phyloP scores from a whole-genome alignment of 2,888 invertebrate species.

The Parnassius apollo region DNA sequence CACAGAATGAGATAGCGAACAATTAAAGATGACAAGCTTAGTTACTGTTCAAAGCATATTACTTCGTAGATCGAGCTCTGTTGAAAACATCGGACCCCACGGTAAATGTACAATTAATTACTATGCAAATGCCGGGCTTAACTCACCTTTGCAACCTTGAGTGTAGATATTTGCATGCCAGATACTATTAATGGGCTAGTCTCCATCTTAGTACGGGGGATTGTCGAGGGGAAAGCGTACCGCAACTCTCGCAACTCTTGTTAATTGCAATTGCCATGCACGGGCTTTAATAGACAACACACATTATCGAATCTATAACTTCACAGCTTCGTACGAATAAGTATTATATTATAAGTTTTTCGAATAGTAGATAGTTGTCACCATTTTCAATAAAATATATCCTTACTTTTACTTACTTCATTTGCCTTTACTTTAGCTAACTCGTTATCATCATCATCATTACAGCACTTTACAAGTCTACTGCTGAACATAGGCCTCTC shows the following conservation, averaged over 20 bases:
- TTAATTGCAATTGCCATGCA: constrained; percentile 26
- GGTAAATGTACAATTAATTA: constrained; percentile 28
- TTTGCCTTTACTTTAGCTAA: too few species aligned
- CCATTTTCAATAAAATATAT: too few species aligned
- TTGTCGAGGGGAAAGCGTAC: constrained; percentile 22
- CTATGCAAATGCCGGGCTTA: constrained; percentile 27
- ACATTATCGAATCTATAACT: constrained; percentile 26
- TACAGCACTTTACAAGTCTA: too few species aligned
- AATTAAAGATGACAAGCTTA: constrained; percentile 11
- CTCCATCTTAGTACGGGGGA: constrained; percentile 21
- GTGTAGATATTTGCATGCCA: constrained; percentile 28
- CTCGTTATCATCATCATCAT: too few species aligned
- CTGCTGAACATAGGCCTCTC: too few species aligned
- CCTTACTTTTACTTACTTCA: too few species aligned
- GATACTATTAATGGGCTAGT: constrained; percentile 25
- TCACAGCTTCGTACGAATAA: constrained; percentile 11
- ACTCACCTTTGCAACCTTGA: constrained; percentile 29
- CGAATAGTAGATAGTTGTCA: too few species aligned
- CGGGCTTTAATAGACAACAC: constrained; percentile 21
- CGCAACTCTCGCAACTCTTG: constrained; percentile 25
- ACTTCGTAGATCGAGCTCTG: constrained; percentile 12
- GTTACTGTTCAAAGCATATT: constrained; percentile 10
- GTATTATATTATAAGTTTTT: too few species aligned
- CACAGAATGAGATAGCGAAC: not conserved
- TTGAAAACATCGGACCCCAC: constrained; percentile 23